Evolutionary conservation across 2,113 vertebrate species (phyloP).

Genomic region (Hystrix brachyura): DNA sequence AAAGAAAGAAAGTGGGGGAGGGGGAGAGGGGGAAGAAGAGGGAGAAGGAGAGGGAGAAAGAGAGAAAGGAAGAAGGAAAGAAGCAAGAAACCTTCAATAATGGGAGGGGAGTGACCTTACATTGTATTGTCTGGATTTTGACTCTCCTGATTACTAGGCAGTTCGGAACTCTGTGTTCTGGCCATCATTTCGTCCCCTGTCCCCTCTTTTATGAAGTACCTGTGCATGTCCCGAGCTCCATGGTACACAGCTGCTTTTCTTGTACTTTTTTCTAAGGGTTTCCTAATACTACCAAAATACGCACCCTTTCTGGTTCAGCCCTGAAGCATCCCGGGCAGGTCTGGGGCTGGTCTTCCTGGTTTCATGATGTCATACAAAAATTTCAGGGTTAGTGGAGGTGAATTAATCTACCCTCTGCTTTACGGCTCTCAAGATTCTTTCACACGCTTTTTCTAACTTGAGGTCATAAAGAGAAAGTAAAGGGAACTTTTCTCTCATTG

Average conservation of each 20-base stretch:
- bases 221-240: rapidly evolving
- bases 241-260: background rate
- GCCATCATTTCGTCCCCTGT: background rate
- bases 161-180: background rate
- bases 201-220: background rate
- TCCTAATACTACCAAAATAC: background rate
- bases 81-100: too few species aligned
- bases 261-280: rapidly evolving
- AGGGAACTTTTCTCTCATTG: background rate
- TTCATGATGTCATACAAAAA: background rate
- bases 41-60: too few species aligned
- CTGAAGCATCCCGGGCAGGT: rapidly evolving
- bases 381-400: background rate
- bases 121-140: rapidly evolving
- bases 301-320: rapidly evolving
- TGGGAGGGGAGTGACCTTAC: rapidly evolving
- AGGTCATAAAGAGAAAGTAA: background rate
- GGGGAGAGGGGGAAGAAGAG: too few species aligned
- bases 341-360: background rate
- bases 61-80: too few species aligned
- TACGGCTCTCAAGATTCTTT: too few species aligned
- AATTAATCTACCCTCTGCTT: background rate
- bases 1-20: too few species aligned
- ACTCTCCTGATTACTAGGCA: background rate
- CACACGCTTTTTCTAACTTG: background rate